Percentiles rank a stretch among this genome's conserved stretches.
Conservation (phyloP, 1,140 invertebrate species). For the Nomia melanderi region DNA sequence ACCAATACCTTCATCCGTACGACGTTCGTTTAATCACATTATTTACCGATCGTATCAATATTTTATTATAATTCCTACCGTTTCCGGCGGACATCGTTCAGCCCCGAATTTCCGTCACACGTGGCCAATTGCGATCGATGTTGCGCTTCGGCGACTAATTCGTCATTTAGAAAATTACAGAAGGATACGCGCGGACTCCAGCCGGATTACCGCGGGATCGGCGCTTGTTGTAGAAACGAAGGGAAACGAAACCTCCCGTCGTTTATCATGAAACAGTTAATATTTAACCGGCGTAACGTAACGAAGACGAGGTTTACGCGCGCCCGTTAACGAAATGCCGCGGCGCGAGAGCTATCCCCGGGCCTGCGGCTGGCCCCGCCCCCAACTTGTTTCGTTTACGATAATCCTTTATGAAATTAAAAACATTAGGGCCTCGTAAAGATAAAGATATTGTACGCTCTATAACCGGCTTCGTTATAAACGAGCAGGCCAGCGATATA, state of each 20-base stretch:
- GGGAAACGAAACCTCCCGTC: constrained; percentile 19
- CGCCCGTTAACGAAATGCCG: constrained; percentile 57
- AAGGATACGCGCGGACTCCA: constrained; percentile 13
- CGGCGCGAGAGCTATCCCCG: neutral
- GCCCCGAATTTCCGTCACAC: constrained; percentile 25
- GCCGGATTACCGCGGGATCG: constrained; percentile 11
- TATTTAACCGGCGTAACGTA: constrained; percentile 57
- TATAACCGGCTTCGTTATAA: constrained; percentile 52
- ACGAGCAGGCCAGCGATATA: constrained; percentile 46
- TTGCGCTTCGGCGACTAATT: constrained; percentile 46
- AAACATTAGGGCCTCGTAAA: constrained; percentile 74
- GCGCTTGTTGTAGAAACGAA: neutral
- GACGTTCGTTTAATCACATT: neutral
- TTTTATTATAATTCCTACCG: neutral
- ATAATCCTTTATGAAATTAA: constrained; percentile 74
- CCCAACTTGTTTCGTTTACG: constrained; percentile 60
- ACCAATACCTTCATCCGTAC: neutral
- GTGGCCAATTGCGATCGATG: constrained; percentile 33
- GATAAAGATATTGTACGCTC: constrained; percentile 70
- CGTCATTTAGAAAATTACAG: constrained; percentile 55
- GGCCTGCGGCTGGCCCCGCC: neutral
- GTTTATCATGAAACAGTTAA: constrained; percentile 62
- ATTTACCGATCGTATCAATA: neutral
- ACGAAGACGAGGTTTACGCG: constrained; percentile 52
- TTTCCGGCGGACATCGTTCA: too few relatives aligned